phyloP scores from a whole-genome alignment of 2,797 vertebrate genomes.

The Silurus lanzhouensis region DNA sequence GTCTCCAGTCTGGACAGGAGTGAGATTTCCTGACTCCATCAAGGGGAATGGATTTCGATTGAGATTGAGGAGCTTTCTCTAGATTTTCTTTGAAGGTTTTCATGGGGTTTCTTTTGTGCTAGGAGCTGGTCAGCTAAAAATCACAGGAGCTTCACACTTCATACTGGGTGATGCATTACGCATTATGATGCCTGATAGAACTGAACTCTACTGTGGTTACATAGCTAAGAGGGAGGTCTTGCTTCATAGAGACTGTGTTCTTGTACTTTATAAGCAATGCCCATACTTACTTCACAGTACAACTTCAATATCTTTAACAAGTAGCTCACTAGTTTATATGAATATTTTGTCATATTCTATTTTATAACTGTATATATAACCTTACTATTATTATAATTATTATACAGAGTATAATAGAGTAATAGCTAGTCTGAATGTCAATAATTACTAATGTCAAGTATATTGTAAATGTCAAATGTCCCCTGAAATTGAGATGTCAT shows the following conservation, averaged over 20 bases:
- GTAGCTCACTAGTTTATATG: not conserved
- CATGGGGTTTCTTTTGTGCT: constrained; percentile 2
- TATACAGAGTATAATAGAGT: too few relatives aligned
- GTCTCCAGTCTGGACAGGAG: constrained; percentile 8
- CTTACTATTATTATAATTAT: not conserved
- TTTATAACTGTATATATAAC: not conserved
- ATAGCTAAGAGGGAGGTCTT: not conserved
- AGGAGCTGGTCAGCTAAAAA: not conserved
- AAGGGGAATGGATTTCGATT: not conserved
- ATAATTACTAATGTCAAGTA: not conserved
- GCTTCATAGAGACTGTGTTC: not conserved
- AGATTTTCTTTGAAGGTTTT: constrained; percentile 41
- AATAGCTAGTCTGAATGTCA: not conserved
- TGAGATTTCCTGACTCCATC: constrained; percentile 9
- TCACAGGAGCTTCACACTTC: constrained; percentile 3
- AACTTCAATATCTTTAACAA: not conserved
- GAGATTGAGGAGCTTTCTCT: constrained; percentile 7
- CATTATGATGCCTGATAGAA: not conserved
- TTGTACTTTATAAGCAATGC: not conserved
- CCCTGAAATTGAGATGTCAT: not conserved
- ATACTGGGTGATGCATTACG: not conserved
- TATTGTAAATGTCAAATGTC: not conserved
- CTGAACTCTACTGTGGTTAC: too few relatives aligned
- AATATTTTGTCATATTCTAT: not conserved
- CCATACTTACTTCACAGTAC: not conserved